phyloP scores from a whole-genome alignment of 2,113 vertebrate species.

The Lepisosteus osseus region DNA sequence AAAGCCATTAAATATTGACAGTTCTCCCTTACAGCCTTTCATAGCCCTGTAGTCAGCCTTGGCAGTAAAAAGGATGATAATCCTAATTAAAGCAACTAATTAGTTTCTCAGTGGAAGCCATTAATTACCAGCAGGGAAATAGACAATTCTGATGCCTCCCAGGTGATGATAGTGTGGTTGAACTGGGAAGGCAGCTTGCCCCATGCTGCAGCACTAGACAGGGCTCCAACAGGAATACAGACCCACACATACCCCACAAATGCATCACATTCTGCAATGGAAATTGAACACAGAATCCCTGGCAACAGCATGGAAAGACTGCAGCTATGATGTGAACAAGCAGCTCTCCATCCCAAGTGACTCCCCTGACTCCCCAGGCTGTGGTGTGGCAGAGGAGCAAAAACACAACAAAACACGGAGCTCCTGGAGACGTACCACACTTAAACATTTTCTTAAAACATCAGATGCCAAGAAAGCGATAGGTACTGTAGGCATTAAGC shows the following conservation, averaged over 20 bases:
- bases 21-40: constrained; percentile 38
- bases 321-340: no score
- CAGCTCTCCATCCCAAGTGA: no score
- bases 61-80: constrained; percentile 55
- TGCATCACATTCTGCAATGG: no score
- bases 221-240: background rate
- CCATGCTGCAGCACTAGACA: background rate
- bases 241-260: no score
- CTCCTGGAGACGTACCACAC: no score
- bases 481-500: no score
- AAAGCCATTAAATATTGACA: constrained; percentile 63
- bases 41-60: constrained; percentile 41
- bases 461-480: no score
- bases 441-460: no score
- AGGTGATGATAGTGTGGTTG: constrained; percentile 7
- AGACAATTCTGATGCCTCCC: constrained; percentile 10
- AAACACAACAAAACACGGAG: no score
- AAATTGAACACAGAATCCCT: no score
- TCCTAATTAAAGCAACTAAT: constrained; percentile 78
- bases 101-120: constrained; percentile 69
- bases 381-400: background rate
- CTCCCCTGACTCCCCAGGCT: background rate
- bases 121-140: constrained; percentile 61
- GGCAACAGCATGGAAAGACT: no score
- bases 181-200: background rate